Evolutionary conservation across 37 sponge, comb jelly and placozoan genomes (phyloP), one percentile per base, ranked within the genome.

Genomic region (Tethya wilhelma): DNA sequence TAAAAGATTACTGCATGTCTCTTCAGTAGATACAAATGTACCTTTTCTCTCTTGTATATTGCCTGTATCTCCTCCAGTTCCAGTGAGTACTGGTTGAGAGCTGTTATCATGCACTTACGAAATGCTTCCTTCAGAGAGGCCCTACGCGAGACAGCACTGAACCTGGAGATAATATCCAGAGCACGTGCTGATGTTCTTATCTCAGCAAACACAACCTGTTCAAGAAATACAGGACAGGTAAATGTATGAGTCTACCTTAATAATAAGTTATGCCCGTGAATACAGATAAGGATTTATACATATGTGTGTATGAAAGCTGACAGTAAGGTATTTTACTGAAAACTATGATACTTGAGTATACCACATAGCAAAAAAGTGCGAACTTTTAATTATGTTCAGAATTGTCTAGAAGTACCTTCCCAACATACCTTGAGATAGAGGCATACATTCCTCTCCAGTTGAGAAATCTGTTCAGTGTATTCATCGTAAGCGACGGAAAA

Each of bases 1-100:
- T 60, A 8, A 12, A 23, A 60, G 11, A 26, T 60, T 26, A 12
- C 22, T n/a, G n/a, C n/a, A n/a, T n/a, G n/a, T n/a, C n/a, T n/a
- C n/a, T n/a, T n/a, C n/a, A 19, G 25, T 22, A 41, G 20, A 22
- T 5, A 30, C 32, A 26, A 2, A 53, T 30, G 41, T 49, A 86
- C 93, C 90, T 97, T 97, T 42, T 89, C 42, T 66, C 79, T 66
- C 63, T 91, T 92, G 31, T 94, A 97, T 40, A 46, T 31, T 4
- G 29, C 42, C 80, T 83, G 75, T 25, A 97, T 44, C 29, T 88
- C 77, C 40, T 93, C 90, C 69, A 97, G 73, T 62, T 97, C 95
- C 39, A 43, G 44, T 49, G 77, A 74, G 74, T 89, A 93, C 42
- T 53, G 63, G 29, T 38, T 39, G 56, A 93, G 79, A 1, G 84